A percentile compares a stretch with the other conserved stretches of the same genome.
These are phyloP conservation scores for Thelaira solivaga DNA, from an alignment of 2,888 invertebrate species.

Conservation along the genomic window DNA sequence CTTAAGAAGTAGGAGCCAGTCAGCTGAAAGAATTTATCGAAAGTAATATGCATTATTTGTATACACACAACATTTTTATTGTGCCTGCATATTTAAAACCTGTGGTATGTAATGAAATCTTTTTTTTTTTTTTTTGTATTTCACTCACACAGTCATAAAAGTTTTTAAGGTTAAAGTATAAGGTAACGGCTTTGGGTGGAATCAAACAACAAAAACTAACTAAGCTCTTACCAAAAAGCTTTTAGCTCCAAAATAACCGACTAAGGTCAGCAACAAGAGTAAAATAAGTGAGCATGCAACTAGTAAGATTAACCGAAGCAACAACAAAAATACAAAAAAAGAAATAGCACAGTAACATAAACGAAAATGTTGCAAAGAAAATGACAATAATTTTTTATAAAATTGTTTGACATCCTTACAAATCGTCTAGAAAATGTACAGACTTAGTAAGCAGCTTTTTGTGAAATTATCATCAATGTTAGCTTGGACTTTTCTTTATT, in stretches of 20 bases:
- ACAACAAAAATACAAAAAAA: not conserved
- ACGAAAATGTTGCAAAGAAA: conserved; percentile 70
- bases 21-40: conserved; percentile 26
- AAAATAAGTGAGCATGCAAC: too few species aligned
- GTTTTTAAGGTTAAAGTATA: conserved; percentile 55
- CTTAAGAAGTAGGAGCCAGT: not conserved
- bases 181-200: conserved; percentile 48
- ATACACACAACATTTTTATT: conserved; percentile 32
- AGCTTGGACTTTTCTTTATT: conserved; percentile 1
- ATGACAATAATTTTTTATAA: conserved; percentile 74
- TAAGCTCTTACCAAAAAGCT: not conserved
- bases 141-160: not conserved
- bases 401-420: conserved; percentile 72
- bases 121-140: conserved; percentile 13
- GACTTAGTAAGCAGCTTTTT: conserved; percentile 40
- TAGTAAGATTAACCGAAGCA: not conserved
- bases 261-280: too few species aligned
- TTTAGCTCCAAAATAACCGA: conserved; percentile 3
- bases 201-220: conserved; percentile 18
- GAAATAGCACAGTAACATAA: not conserved
- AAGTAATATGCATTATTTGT: conserved; percentile 11
- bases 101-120: conserved; percentile 44
- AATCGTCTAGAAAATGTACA: conserved; percentile 20
- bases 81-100: conserved; percentile 17
- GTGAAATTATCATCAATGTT: conserved; percentile 54